Percentiles rank a stretch among this genome's conserved stretches.
phyloP scores from a whole-genome alignment of 2,797 vertebrate species.

The Microctenopoma lineatum region DNA sequence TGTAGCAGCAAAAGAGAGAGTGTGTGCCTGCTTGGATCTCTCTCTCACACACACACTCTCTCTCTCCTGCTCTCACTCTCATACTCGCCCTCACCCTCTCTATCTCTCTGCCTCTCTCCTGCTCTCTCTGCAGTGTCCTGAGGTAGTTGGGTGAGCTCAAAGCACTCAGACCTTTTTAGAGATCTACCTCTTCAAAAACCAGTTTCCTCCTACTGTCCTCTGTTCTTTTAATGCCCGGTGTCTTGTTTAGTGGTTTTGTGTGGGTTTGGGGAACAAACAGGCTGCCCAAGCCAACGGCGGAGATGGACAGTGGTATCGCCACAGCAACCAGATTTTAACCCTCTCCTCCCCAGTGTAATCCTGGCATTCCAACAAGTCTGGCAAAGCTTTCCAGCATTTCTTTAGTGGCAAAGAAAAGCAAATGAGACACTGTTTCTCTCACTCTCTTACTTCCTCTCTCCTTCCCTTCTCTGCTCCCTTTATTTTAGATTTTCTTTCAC shows the following conservation, averaged over 20 bases:
- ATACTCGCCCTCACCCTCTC: slow-evolving; percentile 19
- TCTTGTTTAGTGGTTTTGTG: slow-evolving; percentile 71
- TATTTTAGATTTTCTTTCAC: slow-evolving; percentile 54
- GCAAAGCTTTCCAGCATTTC: slow-evolving; percentile 69
- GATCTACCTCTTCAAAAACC: slow-evolving; percentile 77
- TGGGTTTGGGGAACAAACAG: slow-evolving; percentile 60
- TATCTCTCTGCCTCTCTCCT: slow-evolving; percentile 41
- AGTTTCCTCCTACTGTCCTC: slow-evolving; percentile 74
- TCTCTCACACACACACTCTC: slow-evolving; percentile 28
- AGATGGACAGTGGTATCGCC: slow-evolving; percentile 67
- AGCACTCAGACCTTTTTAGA: slow-evolving; percentile 82
- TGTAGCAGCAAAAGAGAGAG: slow-evolving; percentile 83
- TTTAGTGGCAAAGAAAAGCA: slow-evolving; percentile 77
- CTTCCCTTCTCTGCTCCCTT: slow-evolving; percentile 65
- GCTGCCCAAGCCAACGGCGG: slow-evolving; percentile 52
- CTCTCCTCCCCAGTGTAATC: slow-evolving; percentile 51
- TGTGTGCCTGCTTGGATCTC: slow-evolving; percentile 74
- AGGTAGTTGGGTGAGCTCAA: slow-evolving; percentile 82
- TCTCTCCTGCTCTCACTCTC: slow-evolving; percentile 6
- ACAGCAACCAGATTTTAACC: slow-evolving; percentile 74
- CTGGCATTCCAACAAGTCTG: slow-evolving; percentile 65
- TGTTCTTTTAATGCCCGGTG: slow-evolving; percentile 57
- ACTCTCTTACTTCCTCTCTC: slow-evolving; percentile 59
- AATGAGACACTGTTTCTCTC: slow-evolving; percentile 80
- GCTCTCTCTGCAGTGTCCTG: slow-evolving; percentile 82